phyloP scores from a whole-genome alignment of 2,113 vertebrate species.

The Sardina pilchardus region DNA sequence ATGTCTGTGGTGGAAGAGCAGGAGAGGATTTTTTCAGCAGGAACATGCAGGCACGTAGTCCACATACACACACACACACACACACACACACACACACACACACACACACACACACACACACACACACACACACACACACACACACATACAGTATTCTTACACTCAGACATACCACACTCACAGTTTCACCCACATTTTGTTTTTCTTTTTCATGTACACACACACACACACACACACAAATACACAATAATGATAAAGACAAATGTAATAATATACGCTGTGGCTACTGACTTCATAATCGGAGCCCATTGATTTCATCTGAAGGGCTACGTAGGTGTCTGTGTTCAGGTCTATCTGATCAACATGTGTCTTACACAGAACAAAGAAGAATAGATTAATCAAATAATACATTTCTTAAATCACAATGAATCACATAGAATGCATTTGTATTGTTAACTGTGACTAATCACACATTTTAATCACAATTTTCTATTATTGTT shows the following conservation, averaged over 20 bases:
- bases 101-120: neutral
- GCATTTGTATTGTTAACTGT: too few species aligned
- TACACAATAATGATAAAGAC: neutral
- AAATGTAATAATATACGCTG: neutral
- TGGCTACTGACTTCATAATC: neutral
- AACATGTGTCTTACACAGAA: neutral
- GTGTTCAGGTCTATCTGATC: neutral
- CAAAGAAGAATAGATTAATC: too few species aligned
- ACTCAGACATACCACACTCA: too few species aligned
- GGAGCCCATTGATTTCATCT: neutral
- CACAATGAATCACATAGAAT: too few species aligned
- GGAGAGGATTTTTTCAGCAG: too few species aligned
- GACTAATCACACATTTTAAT: too few species aligned
- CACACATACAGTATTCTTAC: neutral
- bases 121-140: neutral
- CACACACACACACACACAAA: neutral
- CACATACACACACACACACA: slow-evolving; percentile 7
- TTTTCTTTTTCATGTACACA: too few species aligned
- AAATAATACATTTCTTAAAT: too few species aligned
- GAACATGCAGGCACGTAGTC: too few species aligned
- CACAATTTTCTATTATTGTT: too few species aligned
- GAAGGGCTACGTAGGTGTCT: neutral
- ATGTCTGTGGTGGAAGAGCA: too few species aligned
- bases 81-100: neutral
- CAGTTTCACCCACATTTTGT: too few species aligned